These are phyloP conservation scores for Triplophysa siluroides DNA, from an alignment of 2,113 vertebrate species.

Conservation along the genomic window DNA sequence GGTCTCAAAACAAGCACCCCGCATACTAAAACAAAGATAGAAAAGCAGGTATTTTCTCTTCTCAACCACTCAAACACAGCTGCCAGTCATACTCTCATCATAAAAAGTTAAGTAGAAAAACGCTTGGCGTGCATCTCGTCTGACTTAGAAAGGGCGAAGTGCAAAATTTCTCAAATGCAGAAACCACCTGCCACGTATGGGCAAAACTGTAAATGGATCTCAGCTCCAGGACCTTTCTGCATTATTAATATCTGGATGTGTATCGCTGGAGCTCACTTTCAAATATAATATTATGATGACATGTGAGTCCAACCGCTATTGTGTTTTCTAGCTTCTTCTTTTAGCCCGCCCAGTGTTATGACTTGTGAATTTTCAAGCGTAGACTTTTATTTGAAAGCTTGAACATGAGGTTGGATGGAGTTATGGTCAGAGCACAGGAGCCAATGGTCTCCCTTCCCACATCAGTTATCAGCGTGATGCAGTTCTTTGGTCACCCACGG, in stretches of 20 bases:
- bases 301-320: constrained; percentile 57
- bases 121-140: background rate
- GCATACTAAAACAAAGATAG: background rate
- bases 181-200: constrained; percentile 2
- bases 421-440: constrained; percentile 11
- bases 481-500: constrained; percentile 26
- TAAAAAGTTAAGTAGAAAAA: constrained; percentile 11
- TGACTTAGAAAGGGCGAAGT: background rate
- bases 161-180: constrained; percentile 13
- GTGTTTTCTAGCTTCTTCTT: constrained; percentile 41
- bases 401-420: background rate
- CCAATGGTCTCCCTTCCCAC: background rate
- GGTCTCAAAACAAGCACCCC: no score
- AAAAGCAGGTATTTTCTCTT: background rate
- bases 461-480: background rate
- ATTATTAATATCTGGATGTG: constrained; percentile 70
- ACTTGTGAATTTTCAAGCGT: background rate
- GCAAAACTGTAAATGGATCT: constrained; percentile 62
- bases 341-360: background rate
- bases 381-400: constrained; percentile 13
- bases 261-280: constrained; percentile 61
- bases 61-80: background rate
- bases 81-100: constrained; percentile 2
- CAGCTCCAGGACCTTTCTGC: constrained; percentile 65
- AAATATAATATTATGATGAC: constrained; percentile 62